These are phyloP conservation scores for Rhynchomys soricoides DNA, from an alignment of 2,113 vertebrate genomes.

Conservation along the genomic window DNA sequence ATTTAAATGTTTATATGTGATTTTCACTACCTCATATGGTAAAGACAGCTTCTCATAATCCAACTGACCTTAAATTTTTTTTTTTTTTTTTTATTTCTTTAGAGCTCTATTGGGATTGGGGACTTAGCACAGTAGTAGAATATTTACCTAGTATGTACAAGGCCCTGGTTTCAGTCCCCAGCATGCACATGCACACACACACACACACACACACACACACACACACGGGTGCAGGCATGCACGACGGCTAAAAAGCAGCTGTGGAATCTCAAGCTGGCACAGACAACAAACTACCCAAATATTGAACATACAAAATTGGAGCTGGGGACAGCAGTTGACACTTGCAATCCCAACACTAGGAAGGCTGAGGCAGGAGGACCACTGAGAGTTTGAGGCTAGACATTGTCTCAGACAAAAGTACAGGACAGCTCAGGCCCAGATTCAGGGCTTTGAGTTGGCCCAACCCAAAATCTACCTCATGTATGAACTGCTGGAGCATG, in stretches of 20 bases:
- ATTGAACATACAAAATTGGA: slow-evolving; percentile 86
- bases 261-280: slow-evolving; percentile 90
- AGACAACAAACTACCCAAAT: slow-evolving; percentile 88
- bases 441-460: background rate
- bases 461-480: background rate
- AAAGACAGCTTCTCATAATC: background rate
- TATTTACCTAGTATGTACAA: background rate
- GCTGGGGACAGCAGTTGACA: background rate
- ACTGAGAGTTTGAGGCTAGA: background rate
- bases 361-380: background rate
- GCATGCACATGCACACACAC: background rate
- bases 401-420: background rate
- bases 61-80: slow-evolving; percentile 71
- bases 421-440: background rate
- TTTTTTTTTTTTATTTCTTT: slow-evolving; percentile 38
- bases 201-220: background rate
- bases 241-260: slow-evolving; percentile 87
- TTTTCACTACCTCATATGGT: background rate
- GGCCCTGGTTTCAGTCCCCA: background rate
- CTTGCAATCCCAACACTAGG: background rate
- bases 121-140: background rate
- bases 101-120: slow-evolving; percentile 80
- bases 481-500: background rate
- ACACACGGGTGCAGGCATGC: background rate
- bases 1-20: slow-evolving; percentile 11